These are phyloP conservation scores for Gisinianus flammeolus DNA, from an alignment of 2,888 invertebrate species.

Conservation along the genomic window DNA sequence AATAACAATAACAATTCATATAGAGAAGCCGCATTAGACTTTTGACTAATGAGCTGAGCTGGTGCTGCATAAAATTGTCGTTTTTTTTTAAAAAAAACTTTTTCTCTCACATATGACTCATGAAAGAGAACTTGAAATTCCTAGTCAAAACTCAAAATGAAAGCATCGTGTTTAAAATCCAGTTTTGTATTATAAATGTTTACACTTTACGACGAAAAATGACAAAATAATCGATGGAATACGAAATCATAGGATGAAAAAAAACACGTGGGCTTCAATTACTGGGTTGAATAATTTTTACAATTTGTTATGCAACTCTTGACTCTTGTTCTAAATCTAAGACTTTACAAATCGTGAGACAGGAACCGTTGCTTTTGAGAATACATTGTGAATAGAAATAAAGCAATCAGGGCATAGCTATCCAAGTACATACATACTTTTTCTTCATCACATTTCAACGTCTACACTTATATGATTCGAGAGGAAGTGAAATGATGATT, in stretches of 20 bases:
- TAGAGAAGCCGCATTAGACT: neutral
- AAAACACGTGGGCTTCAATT: neutral
- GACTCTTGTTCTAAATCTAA: neutral
- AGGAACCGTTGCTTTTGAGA: neutral
- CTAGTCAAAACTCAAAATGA: too few species aligned
- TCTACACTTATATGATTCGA: neutral
- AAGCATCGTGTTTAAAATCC: too few species aligned
- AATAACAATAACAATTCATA: constrained; percentile 6
- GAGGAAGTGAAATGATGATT: neutral
- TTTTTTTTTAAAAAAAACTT: too few species aligned
- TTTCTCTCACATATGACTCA: too few species aligned
- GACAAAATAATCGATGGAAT: neutral
- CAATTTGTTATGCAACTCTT: neutral
- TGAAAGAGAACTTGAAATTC: too few species aligned
- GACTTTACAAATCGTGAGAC: neutral
- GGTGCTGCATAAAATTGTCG: too few species aligned
- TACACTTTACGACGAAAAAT: neutral
- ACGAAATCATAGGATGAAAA: neutral
- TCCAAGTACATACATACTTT: neutral
- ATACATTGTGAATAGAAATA: too few species aligned
- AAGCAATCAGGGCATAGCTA: too few species aligned
- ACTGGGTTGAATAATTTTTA: neutral
- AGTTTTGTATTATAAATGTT: neutral
- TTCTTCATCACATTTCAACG: neutral
- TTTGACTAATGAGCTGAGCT: constrained; percentile 8